Evolutionary conservation across 2,888 invertebrate species (phyloP).

Genomic region (Shargacucullia verbasci): DNA sequence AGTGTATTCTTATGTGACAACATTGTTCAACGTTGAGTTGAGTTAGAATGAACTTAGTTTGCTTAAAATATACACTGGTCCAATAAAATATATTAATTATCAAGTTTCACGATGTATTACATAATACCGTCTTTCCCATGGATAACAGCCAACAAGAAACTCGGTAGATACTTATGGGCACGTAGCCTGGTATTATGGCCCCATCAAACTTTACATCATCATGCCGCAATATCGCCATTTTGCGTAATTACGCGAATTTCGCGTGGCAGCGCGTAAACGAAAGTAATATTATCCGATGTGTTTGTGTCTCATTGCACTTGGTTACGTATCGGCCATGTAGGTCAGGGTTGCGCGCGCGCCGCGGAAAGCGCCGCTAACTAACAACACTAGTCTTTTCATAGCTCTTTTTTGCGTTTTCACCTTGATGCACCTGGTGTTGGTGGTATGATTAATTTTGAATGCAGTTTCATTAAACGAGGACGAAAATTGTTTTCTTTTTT

Average conservation of each 20-base stretch:
- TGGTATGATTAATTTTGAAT: conserved; percentile 33
- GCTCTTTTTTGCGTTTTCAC: conserved; percentile 56
- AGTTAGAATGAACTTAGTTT: too few species aligned
- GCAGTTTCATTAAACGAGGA: conserved; percentile 20
- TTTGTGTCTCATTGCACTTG: conserved; percentile 61
- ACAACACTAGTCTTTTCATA: conserved; percentile 54
- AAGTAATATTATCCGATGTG: conserved; percentile 56
- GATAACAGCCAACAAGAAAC: too few species aligned
- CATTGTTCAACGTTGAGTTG: too few species aligned
- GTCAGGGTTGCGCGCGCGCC: conserved; percentile 57
- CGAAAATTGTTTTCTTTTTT: conserved; percentile 8
- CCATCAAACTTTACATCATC: conserved; percentile 18
- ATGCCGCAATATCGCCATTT: conserved; percentile 18
- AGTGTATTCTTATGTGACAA: background rate
- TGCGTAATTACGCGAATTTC: conserved; percentile 41
- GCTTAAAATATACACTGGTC: too few species aligned
- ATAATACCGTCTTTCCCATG: too few species aligned
- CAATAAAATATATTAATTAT: too few species aligned
- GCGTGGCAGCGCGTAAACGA: conserved; percentile 46
- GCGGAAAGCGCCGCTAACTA: conserved; percentile 54
- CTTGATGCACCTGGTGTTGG: conserved; percentile 51
- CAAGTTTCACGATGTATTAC: background rate
- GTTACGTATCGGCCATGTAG: conserved; percentile 51
- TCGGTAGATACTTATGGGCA: background rate
- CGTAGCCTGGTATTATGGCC: conserved; percentile 3